Evolutionary conservation across 2,113 vertebrate genomes (phyloP), one percentile per base, ranked within the genome.

Genomic region (Pionites leucogaster): DNA sequence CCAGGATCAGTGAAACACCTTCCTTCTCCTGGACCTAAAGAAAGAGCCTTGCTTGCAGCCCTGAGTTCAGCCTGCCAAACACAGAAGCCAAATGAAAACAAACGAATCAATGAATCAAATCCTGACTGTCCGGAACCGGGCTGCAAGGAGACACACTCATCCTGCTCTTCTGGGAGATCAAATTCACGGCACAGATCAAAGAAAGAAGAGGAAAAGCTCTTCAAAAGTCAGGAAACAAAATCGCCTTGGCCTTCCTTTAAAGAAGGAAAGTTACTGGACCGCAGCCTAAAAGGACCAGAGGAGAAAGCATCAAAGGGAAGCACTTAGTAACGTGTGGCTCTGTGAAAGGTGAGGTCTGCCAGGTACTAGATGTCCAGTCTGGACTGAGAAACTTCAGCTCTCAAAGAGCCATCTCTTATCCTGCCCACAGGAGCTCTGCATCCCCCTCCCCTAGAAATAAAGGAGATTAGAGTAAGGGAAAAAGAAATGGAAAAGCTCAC

Each of bases 151-250:
- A 92, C 47, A 89, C 86, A 76, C 88, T 96, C 92, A 84, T 92
- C 93, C 81, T 92, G 77, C 96, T 91, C 95, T 96, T 96, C 86
- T 84, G 95, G 91, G 96, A 96, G 95, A 95, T 91, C 93, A 94
- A 96, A 95, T 97, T 96, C 95, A 96, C 86, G 87, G 92, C 88
- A 65, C 81, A 96, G 96, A 96, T 97, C 95, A 97, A 96, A 97
- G 91, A 91, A 95, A 86, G 69, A 69, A 94, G 83, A 96, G 96
- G 96, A 97, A 97, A 96, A 94, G 90, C 83, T 88, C 96, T 93
- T 96, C 93, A 96, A 86, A 95, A 96, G 88, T 93, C 96, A 96
- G 96, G 96, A 97, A 97, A 97, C 93, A 95, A 96, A 96, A 95
- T 92, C 14, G 59, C 74, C 90, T 92, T n/a, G 74, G 95, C 88